Percentiles rank a stretch among this genome's conserved stretches.
Conservation (phyloP, 2,797 vertebrate genomes). For the Orientallactaga sibirica region DNA sequence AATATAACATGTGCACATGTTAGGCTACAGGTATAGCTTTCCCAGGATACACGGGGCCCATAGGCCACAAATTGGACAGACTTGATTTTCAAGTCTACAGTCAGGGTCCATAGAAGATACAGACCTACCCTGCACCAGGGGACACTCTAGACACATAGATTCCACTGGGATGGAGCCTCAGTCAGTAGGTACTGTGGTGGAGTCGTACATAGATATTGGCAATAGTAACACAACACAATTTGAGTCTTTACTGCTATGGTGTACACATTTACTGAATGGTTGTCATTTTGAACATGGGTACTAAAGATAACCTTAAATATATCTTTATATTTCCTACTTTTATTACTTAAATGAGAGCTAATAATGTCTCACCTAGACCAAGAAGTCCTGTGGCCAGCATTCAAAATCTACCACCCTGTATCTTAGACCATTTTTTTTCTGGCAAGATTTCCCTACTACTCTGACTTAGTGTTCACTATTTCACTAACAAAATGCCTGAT, state of each 20-base stretch:
- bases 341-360: neutral
- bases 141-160: accelerated
- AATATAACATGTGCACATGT: too few species aligned
- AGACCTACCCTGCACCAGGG: neutral
- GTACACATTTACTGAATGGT: neutral
- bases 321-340: neutral
- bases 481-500: conserved; percentile 4
- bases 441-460: neutral
- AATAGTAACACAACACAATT: neutral
- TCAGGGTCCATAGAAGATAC: neutral
- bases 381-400: neutral
- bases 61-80: too few species aligned
- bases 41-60: too few species aligned
- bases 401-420: conserved; percentile 17
- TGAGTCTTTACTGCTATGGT: neutral
- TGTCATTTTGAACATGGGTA: neutral
- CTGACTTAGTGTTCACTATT: conserved; percentile 13
- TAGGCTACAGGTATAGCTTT: too few species aligned
- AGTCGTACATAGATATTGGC: neutral
- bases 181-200: neutral
- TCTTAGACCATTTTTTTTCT: neutral
- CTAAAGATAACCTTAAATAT: neutral
- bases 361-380: neutral
- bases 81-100: neutral
- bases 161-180: neutral